Conservation (phyloP, 2,888 invertebrate species). For the Nysson spinosus region DNA sequence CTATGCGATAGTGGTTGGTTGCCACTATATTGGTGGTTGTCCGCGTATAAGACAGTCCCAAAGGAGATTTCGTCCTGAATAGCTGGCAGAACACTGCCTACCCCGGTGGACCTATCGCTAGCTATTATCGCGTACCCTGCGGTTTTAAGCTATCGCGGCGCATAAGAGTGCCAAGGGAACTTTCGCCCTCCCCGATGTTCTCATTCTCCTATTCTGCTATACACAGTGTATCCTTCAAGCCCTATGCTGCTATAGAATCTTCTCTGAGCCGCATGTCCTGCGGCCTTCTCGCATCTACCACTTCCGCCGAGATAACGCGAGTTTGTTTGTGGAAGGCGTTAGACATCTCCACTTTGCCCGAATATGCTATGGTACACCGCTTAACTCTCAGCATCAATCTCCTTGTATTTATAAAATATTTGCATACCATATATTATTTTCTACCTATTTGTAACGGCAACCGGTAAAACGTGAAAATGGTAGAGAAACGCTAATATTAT, state of each 20-base stretch:
- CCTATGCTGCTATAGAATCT: constrained; percentile 5
- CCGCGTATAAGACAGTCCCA: constrained; percentile 40
- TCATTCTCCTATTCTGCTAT: constrained; percentile 48
- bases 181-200: constrained; percentile 53
- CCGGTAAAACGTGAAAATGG: too few species aligned
- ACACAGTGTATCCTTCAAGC: neutral
- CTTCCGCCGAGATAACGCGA: constrained; percentile 64
- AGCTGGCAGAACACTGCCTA: constrained; percentile 37
- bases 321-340: constrained; percentile 63
- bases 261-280: constrained; percentile 21
- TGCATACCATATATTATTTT: too few species aligned
- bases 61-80: constrained; percentile 44
- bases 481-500: too few species aligned
- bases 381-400: too few species aligned
- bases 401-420: too few species aligned
- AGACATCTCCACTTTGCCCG: constrained; percentile 13
- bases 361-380: neutral
- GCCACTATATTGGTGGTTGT: constrained; percentile 9
- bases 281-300: constrained; percentile 49
- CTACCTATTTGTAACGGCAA: too few species aligned
- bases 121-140: constrained; percentile 71
- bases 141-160: constrained; percentile 67
- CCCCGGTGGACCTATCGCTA: constrained; percentile 63
- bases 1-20: constrained; percentile 1
- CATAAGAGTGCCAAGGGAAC: constrained; percentile 45